Evolutionary conservation across 2,113 vertebrate genomes (phyloP), one percentile per base, ranked within the genome.

Genomic region (Crotalus horridus): DNA sequence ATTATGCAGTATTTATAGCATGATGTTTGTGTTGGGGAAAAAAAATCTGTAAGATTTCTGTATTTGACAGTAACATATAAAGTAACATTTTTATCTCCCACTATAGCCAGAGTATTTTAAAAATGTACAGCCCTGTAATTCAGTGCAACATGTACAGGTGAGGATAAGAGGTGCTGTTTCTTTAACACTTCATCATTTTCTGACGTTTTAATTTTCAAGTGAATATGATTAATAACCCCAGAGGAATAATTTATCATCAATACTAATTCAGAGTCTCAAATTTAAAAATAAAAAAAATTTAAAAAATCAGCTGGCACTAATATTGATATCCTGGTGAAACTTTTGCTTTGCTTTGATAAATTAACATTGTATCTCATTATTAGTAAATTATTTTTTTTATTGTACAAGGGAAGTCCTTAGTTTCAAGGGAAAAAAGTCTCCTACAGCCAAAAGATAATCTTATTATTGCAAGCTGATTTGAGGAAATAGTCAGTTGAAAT

Each of bases 131-230:
- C 85, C 91, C 92, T 15, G 86, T 95, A 92, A 96, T 96, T 96
- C 96, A 95, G 93, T 96, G 92, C 88, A 94, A 94, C 94, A 93
- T 95, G 94, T 94, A 93, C 96, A 96, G 95, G 95, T 3, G 3
- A 92, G 96, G 96, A 96, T 97, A 94, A 94, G 58, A 96, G 93
- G 95, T 92, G 90, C 24, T 61, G 69, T 97, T 98, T 97, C 97
- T 97, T 98, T 97, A 97, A 97, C 89, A 92, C 93, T 98, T 97
- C 92, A 96, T 97, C 97, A 96, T 97, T 92, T 96, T 96, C 94
- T 97, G 97, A 97, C 96, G 97, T 96, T 97, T 98, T 97, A 97
- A 98, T 98, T 98, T 98, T 94, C 94, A 95, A 93, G 94, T 94
- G 94, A 97, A 93, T 95, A 96, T 95, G 97, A 97, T 96, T 97